Base-by-base conservation (phyloP, 2,888 invertebrate genomes). In the Andrena camellia region DNA sequence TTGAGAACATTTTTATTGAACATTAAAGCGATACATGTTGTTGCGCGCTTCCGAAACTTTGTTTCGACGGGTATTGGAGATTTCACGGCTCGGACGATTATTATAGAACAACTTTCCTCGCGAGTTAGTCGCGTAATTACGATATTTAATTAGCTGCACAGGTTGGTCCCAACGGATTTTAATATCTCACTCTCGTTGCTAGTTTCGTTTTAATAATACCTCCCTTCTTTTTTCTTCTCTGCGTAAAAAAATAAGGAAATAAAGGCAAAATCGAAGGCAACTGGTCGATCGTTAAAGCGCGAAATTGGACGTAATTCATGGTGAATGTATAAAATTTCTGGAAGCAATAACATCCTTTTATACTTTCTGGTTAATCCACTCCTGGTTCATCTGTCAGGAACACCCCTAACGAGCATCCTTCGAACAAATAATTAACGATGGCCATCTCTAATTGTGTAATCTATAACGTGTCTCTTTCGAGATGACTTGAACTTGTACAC, bases 401-500 rank as follows among this genome's bases (percentile, higher is more conserved):
- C 69, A 42, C 10, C 52, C 66, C 68, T 75, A 66, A 75, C 80
- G 73, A 80, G 72, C 75, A 79, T 78, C 80, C 62, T 69, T 85
- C 72, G 52, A 72, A 76, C 80, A 69, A 81, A 77, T 66, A 83
- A 84, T 86, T 79, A 81, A 84, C 72, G 79, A 81, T 66, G 29
- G 42, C 35, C 48, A 6, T 48, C 10, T 63, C 33, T 71, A 35
- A 33, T 79, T 42, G 42, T 48, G 23, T 26, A 33, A 26, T 23
- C 33, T 33, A 54, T 4, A 8, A 57, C 26, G 57, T 13, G n/a
- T 70, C 33, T 63, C 31, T 68, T 59, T 6, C 63, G 81, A 13
- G 78, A 73, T 3, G 84, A 79, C 57, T 86, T 80, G 67, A 92
- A 92, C 57, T 88, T 90, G 83, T 93, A 92, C 50, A 93, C 91